Conservation (phyloP, 2,797 vertebrate genomes). For the Scomberomorus guttatus region DNA sequence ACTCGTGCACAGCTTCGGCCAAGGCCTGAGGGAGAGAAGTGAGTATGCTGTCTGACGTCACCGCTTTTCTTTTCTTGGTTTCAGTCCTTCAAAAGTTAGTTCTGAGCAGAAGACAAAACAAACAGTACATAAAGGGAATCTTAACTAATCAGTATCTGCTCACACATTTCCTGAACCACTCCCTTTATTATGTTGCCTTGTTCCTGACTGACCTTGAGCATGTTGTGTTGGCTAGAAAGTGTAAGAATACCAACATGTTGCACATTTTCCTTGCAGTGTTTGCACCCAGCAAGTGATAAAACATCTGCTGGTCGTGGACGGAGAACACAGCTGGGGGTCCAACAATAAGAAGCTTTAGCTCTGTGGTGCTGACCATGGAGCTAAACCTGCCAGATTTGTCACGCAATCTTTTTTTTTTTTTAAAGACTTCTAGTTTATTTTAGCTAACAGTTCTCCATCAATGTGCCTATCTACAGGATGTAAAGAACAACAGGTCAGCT, state of each 20-base stretch:
- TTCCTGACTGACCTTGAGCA: neutral
- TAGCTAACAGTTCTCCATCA: neutral
- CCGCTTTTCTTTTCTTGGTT: neutral
- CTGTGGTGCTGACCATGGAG: neutral
- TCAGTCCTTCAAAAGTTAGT: neutral
- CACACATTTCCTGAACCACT: neutral
- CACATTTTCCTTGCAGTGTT: slow-evolving; percentile 67
- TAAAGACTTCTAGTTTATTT: neutral
- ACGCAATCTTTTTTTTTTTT: neutral
- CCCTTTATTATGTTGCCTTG: neutral
- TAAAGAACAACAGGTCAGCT: neutral
- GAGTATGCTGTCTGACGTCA: slow-evolving; percentile 64
- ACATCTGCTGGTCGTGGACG: neutral
- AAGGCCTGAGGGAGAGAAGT: slow-evolving; percentile 90
- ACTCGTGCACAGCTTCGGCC: slow-evolving; percentile 88
- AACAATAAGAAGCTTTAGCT: neutral
- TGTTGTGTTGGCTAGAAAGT: slow-evolving; percentile 6
- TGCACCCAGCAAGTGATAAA: slow-evolving; percentile 52
- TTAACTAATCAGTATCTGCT: neutral
- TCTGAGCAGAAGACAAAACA: slow-evolving; percentile 14
- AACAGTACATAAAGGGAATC: neutral
- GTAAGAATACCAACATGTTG: neutral
- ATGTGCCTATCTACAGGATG: slow-evolving; percentile 3
- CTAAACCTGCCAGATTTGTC: neutral
- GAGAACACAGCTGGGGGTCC: slow-evolving; percentile 24